Evolutionary conservation across 2,888 invertebrate species (phyloP).

Genomic region (Tridacna gigas): DNA sequence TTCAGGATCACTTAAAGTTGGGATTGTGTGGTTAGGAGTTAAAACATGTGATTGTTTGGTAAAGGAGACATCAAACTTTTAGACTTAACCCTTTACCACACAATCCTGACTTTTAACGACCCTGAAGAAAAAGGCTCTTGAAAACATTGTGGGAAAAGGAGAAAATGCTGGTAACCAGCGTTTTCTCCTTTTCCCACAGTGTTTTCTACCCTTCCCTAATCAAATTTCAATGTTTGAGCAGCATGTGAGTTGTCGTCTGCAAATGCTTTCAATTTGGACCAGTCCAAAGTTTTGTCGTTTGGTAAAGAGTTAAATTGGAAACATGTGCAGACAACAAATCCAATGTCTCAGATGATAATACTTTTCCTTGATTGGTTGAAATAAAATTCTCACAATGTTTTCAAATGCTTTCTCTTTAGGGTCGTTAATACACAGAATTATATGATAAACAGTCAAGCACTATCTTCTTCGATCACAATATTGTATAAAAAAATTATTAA

Average conservation of each 20-base stretch:
- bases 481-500: too few species aligned
- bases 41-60: not conserved
- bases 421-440: too few species aligned
- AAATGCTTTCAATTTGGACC: not conserved
- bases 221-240: not conserved
- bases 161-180: conserved; percentile 6
- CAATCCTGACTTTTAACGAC: not conserved
- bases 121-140: not conserved
- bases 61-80: too few species aligned
- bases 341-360: too few species aligned
- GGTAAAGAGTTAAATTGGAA: not conserved
- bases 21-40: too few species aligned
- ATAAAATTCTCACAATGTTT: too few species aligned
- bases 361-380: not conserved
- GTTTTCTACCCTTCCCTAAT: not conserved
- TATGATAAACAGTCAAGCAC: too few species aligned
- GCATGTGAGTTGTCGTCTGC: not conserved
- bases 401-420: too few species aligned
- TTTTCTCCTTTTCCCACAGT: conserved; percentile 9
- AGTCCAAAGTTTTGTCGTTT: not conserved
- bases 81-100: not conserved
- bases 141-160: conserved; percentile 1
- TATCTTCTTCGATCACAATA: too few species aligned
- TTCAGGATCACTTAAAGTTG: too few species aligned
- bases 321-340: too few species aligned